These are phyloP conservation scores for Myiozetetes cayanensis DNA, from an alignment of 2,113 vertebrate species.

Conservation along the genomic window DNA sequence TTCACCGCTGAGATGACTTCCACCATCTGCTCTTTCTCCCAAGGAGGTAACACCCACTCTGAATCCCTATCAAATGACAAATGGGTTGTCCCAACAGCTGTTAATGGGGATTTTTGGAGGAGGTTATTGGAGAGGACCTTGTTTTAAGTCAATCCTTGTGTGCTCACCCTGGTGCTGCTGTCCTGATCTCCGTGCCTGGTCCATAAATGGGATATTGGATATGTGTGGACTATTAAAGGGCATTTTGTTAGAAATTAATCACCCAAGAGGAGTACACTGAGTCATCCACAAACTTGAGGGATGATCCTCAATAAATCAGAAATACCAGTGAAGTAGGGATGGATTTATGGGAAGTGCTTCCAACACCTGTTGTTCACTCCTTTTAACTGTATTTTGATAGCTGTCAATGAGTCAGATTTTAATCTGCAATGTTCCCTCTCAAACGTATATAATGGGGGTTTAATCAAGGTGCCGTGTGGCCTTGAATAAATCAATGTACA, in stretches of 20 bases:
- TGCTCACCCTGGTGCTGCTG: neutral
- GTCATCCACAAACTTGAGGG: neutral
- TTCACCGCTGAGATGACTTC: neutral
- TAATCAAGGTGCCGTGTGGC: neutral
- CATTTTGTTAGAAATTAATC: neutral
- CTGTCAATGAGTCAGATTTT: conserved; percentile 3
- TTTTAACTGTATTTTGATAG: neutral
- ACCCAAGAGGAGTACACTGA: neutral
- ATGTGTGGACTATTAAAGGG: neutral
- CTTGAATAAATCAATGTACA: neutral
- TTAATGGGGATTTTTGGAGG: neutral
- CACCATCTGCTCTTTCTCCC: neutral
- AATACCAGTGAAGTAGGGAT: neutral
- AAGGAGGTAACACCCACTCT: neutral
- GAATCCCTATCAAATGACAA: neutral
- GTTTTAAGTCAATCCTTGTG: neutral
- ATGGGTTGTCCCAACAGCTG: neutral
- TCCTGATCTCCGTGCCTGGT: neutral
- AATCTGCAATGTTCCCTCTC: neutral
- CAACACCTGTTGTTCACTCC: neutral
- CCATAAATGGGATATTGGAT: neutral
- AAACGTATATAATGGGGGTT: neutral
- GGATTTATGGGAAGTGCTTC: neutral
- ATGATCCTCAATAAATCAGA: neutral
- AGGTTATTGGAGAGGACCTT: too few species aligned